Evolutionary conservation across 2,113 vertebrate genomes (phyloP).

Genomic region (Poeciliopsis prolifica): DNA sequence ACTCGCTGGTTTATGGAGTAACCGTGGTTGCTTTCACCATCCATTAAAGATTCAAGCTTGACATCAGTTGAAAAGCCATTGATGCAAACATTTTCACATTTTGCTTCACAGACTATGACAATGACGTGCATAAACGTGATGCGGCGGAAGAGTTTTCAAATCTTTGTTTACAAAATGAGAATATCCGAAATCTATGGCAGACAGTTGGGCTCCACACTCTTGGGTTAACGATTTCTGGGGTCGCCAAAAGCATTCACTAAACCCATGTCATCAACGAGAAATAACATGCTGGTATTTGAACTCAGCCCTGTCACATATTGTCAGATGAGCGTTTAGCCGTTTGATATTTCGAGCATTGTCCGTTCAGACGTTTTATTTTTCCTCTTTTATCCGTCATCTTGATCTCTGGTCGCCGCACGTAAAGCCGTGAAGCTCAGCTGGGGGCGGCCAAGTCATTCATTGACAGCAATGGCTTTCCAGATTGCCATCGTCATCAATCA

Average conservation of each 20-base stretch:
- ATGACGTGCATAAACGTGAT: neutral
- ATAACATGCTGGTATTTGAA: neutral
- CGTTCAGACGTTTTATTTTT: neutral
- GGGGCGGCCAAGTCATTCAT: neutral
- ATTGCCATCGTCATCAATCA: conserved; percentile 4
- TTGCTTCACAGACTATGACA: neutral
- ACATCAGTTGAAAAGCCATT: neutral
- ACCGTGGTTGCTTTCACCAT: neutral
- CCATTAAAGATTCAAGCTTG: conserved; percentile 3
- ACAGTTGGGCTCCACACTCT: neutral
- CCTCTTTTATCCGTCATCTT: neutral
- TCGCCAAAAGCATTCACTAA: neutral
- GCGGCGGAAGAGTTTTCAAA: neutral
- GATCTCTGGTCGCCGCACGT: neutral
- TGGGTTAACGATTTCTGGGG: neutral
- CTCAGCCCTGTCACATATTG: neutral
- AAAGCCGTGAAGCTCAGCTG: neutral
- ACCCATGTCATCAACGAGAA: neutral
- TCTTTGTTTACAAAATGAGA: neutral
- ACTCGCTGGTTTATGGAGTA: conserved; percentile 1
- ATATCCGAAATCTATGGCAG: neutral
- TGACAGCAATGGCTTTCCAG: neutral
- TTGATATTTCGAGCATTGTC: neutral
- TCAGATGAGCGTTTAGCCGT: neutral
- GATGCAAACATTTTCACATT: neutral